Evolutionary conservation across 2,888 invertebrate genomes (phyloP).

Genomic region (Zele albiditarsus): DNA sequence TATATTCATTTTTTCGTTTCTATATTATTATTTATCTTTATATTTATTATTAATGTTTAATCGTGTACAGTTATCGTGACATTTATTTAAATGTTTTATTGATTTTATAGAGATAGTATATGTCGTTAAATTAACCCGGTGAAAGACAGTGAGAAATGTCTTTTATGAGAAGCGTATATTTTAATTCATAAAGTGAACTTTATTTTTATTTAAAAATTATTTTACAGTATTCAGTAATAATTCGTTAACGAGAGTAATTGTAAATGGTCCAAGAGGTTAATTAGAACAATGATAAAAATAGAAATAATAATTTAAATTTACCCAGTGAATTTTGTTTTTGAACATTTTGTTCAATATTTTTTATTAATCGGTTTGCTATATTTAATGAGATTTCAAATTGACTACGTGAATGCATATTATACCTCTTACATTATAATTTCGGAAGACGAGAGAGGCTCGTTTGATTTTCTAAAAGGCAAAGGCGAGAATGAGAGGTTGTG

Average conservation of each 20-base stretch:
- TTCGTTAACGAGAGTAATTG: too few species aligned
- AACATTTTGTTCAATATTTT: not conserved
- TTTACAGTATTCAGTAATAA: too few species aligned
- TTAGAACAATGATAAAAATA: too few species aligned
- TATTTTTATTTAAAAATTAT: too few species aligned
- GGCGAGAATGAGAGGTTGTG: not conserved
- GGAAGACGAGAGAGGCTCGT: not conserved
- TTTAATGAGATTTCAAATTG: not conserved
- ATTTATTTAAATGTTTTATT: not conserved
- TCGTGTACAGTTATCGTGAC: not conserved
- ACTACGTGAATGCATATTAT: not conserved
- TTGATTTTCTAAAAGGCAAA: not conserved
- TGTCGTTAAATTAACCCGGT: too few species aligned
- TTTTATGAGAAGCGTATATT: too few species aligned
- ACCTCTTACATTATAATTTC: not conserved
- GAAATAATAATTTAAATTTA: too few species aligned
- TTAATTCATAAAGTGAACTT: too few species aligned
- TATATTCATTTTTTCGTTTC: not conserved
- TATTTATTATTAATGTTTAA: not conserved
- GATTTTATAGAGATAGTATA: not conserved
- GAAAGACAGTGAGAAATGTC: too few species aligned
- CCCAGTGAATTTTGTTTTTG: too few species aligned
- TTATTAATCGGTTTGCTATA: not conserved
- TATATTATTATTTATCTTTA: not conserved
- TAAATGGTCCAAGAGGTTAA: too few species aligned